Percentiles rank a stretch among this genome's conserved stretches.
These are phyloP conservation scores for Coturnix japonica DNA, from an alignment of 2,113 vertebrate species.

Conservation along the genomic window DNA sequence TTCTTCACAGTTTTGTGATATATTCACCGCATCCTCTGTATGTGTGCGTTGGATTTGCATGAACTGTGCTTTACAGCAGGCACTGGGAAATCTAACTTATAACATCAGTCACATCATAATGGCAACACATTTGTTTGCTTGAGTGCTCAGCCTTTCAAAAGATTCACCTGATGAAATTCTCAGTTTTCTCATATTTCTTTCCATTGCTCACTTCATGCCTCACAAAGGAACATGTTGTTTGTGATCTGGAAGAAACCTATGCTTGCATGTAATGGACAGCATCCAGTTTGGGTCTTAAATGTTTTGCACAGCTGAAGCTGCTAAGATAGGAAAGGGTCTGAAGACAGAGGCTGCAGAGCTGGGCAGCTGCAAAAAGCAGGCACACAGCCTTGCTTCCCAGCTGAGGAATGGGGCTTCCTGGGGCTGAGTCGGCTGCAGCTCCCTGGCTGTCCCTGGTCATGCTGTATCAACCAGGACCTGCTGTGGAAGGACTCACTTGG, in stretches of 20 bases:
- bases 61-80: fast-evolving
- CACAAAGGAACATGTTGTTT: neutral
- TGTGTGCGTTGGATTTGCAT: neutral
- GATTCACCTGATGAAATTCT: neutral
- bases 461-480: neutral
- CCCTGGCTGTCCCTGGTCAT: neutral
- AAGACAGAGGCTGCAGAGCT: neutral
- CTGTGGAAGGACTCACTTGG: neutral
- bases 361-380: neutral
- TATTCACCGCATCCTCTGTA: neutral
- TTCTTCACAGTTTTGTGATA: fast-evolving
- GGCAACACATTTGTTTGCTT: neutral
- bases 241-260: neutral
- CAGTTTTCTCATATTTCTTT: neutral
- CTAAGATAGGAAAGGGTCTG: neutral
- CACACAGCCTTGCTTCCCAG: neutral
- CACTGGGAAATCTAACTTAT: fast-evolving
- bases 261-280: neutral
- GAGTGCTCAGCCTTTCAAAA: neutral
- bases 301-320: neutral
- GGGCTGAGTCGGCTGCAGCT: neutral
- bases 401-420: neutral
- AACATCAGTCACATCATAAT: neutral
- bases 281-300: neutral
- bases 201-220: neutral